Percentiles rank a stretch among this genome's conserved stretches.
These are phyloP conservation scores for Oscheius sp. DNA, from an alignment of 2,888 invertebrate species.

Conservation along the genomic window DNA sequence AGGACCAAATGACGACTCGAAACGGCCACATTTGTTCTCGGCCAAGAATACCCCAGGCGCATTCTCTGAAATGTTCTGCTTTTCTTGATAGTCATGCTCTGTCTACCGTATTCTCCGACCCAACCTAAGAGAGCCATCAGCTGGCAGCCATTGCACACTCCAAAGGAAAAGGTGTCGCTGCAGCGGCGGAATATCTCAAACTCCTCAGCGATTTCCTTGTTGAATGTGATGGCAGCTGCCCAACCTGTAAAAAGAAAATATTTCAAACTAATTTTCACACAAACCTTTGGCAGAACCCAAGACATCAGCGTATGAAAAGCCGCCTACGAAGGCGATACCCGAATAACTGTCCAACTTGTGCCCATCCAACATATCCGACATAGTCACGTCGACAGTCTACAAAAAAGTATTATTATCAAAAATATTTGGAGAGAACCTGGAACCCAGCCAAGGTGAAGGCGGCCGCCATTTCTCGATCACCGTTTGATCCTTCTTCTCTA, in stretches of 20 bases:
- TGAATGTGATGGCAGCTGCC: conserved; percentile 91
- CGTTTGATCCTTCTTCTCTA: conserved; percentile 95
- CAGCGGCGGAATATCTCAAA: conserved; percentile 82
- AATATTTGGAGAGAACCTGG: conserved; percentile 74
- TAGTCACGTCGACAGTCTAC: conserved; percentile 80
- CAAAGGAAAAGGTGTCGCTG: conserved; percentile 89
- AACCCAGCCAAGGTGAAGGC: conserved; percentile 87
- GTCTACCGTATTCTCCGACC: conserved; percentile 77
- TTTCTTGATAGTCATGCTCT: not conserved
- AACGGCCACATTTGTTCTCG: conserved; percentile 89
- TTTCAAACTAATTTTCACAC: not conserved
- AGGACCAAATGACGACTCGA: conserved; percentile 85
- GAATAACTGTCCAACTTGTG: conserved; percentile 73
- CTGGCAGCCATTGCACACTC: conserved; percentile 98
- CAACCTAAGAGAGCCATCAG: conserved; percentile 92
- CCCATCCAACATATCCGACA: conserved; percentile 64
- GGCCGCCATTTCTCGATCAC: conserved; percentile 94
- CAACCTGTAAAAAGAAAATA: conserved; percentile 80
- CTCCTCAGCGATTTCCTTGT: conserved; percentile 82
- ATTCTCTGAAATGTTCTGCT: conserved; percentile 19
- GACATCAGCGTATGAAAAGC: conserved; percentile 99
- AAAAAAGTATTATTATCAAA: too few species aligned
- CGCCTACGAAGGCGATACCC: conserved; percentile 91
- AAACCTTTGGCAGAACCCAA: conserved; percentile 88
- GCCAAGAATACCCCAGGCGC: conserved; percentile 77